A percentile compares a stretch with the other conserved stretches of the same genome.
These are phyloP conservation scores for Oryzias dopingdopingensis DNA, from an alignment of 2,797 vertebrate genomes.

Conservation along the genomic window DNA sequence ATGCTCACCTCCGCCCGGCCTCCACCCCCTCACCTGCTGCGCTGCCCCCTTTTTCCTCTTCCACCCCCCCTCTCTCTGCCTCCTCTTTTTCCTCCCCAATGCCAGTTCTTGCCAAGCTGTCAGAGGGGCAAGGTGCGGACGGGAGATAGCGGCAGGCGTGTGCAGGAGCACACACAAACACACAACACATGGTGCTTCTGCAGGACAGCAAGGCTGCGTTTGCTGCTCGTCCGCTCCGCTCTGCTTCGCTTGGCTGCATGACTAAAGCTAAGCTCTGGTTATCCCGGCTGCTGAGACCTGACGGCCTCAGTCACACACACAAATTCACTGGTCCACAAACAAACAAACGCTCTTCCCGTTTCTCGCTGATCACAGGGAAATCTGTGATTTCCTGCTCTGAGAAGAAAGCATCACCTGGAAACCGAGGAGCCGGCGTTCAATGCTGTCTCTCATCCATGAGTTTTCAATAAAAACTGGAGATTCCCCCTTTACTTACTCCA, in stretches of 20 bases:
- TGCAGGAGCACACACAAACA: conserved; percentile 54
- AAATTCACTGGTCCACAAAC: conserved; percentile 28
- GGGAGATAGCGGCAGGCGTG: conserved; percentile 68
- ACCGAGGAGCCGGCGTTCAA: no score
- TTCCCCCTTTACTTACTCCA: no score
- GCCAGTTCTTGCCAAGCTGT: conserved; percentile 64
- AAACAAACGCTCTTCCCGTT: no score
- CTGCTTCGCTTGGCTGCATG: conserved; percentile 65
- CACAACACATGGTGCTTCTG: conserved; percentile 54
- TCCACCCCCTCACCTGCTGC: conserved; percentile 56
- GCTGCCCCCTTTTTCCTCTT: conserved; percentile 44
- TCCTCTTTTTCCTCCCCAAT: conserved; percentile 40
- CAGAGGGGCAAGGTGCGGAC: conserved; percentile 76
- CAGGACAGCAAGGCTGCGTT: conserved; percentile 50
- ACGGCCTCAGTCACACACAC: conserved; percentile 33
- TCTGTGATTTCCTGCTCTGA: no score
- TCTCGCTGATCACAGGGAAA: no score
- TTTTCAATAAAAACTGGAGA: no score
- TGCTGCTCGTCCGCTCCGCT: conserved; percentile 59
- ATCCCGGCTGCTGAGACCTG: conserved; percentile 64
- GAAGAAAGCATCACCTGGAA: no score
- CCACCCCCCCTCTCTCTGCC: conserved; percentile 51
- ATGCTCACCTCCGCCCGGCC: conserved; percentile 54
- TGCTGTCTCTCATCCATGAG: no score
- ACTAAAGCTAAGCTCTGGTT: conserved; percentile 71